phyloP scores from a whole-genome alignment of 2,888 invertebrate species.

The Drosophila merina region DNA sequence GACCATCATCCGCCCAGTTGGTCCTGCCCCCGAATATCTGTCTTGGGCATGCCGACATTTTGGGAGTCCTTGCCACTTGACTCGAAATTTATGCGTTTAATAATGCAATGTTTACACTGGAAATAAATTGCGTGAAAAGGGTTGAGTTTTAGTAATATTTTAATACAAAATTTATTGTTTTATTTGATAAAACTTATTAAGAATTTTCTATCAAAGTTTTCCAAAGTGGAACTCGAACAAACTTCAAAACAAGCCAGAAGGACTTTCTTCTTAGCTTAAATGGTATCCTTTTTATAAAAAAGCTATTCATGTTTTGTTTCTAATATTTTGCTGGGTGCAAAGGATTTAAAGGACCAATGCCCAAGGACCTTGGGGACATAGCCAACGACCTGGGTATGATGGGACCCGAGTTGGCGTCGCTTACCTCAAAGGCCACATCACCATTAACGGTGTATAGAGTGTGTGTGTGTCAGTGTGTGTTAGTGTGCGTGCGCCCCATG shows the following conservation, averaged over 20 bases:
- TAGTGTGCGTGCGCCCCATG: not conserved
- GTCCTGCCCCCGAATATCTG: slow-evolving; percentile 18
- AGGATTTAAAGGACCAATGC: not conserved
- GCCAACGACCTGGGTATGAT: not conserved
- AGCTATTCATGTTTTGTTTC: no score
- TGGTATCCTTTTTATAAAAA: not conserved
- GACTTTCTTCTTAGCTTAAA: no score
- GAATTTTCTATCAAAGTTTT: no score
- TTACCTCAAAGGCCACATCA: slow-evolving; percentile 48
- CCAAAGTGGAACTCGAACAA: no score
- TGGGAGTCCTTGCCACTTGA: slow-evolving; percentile 30
- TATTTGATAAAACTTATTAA: no score
- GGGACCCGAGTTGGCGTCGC: slow-evolving; percentile 34
- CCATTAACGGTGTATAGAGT: slow-evolving; percentile 18
- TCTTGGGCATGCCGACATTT: slow-evolving; percentile 30
- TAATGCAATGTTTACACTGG: slow-evolving; percentile 38
- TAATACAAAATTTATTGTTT: no score
- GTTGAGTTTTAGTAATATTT: not conserved
- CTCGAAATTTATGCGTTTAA: slow-evolving; percentile 50
- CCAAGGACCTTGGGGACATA: not conserved
- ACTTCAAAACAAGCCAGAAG: no score
- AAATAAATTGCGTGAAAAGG: not conserved
- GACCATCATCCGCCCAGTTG: slow-evolving; percentile 7
- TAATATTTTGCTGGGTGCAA: not conserved
- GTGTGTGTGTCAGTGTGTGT: not conserved